Conservation (phyloP, 2,113 vertebrate genomes). For the chimpanzee (Pan troglodytes) region NHGRI_mPanTro3-v2.1_pri NC_072398.2:142261001-142261500, state of each 20-base stretch:
- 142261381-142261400: neutral
- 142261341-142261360: neutral
- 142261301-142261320: neutral
- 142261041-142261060: neutral
- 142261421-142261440: neutral
- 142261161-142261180: neutral
- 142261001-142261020: neutral
- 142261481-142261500: neutral
- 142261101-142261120: neutral
- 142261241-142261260: neutral
- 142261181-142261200: neutral
- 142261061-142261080: neutral
- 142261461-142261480: neutral
- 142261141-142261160: neutral
- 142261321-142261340: neutral
- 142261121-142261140: neutral
- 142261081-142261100: neutral
- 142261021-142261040: neutral
- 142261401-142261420: neutral
- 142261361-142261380: constrained; percentile 8
- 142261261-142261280: neutral
- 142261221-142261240: neutral
- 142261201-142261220: neutral
- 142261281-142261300: neutral
- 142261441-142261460: neutral